These are phyloP conservation scores for Nephrocerus scutellatus DNA, from an alignment of 2,888 invertebrate species.

Conservation along the genomic window DNA sequence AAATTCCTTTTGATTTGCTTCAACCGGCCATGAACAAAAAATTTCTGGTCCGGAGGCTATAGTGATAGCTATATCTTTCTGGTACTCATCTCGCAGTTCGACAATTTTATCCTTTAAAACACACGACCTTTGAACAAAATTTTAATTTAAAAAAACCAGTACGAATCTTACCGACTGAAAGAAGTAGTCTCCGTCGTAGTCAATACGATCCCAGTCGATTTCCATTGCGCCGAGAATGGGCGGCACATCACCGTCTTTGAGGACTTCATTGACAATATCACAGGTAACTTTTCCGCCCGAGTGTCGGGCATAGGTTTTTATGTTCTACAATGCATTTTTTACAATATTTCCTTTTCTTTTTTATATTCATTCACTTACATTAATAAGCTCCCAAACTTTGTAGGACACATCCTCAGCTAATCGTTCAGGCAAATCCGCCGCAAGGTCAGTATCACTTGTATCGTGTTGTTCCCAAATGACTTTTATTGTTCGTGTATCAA, in stretches of 20 bases:
- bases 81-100: slow-evolving; percentile 43
- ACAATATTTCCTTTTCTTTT: not conserved
- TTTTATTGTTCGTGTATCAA: slow-evolving; percentile 42
- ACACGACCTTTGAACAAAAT: not conserved
- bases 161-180: slow-evolving; percentile 32
- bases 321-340: slow-evolving; percentile 29
- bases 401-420: slow-evolving; percentile 47
- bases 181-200: slow-evolving; percentile 43
- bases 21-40: slow-evolving; percentile 35
- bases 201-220: slow-evolving; percentile 43
- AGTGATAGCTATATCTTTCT: slow-evolving; percentile 33
- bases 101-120: slow-evolving; percentile 37
- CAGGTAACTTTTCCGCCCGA: slow-evolving; percentile 43
- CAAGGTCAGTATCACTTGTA: slow-evolving; percentile 42
- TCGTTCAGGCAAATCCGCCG: slow-evolving; percentile 38
- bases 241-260: slow-evolving; percentile 43
- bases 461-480: slow-evolving; percentile 48
- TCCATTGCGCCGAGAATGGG: slow-evolving; percentile 43
- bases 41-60: slow-evolving; percentile 32
- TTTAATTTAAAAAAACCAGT: not conserved
- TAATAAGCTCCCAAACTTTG: slow-evolving; percentile 45
- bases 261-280: slow-evolving; percentile 46
- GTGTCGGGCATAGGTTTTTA: slow-evolving; percentile 44
- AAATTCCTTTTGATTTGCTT: slow-evolving; percentile 33
- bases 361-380: slow-evolving; percentile 29